These are phyloP conservation scores for Hermaeophaga mercurialis DNA, from an alignment of 2,888 invertebrate genomes.

Conservation along the genomic window DNA sequence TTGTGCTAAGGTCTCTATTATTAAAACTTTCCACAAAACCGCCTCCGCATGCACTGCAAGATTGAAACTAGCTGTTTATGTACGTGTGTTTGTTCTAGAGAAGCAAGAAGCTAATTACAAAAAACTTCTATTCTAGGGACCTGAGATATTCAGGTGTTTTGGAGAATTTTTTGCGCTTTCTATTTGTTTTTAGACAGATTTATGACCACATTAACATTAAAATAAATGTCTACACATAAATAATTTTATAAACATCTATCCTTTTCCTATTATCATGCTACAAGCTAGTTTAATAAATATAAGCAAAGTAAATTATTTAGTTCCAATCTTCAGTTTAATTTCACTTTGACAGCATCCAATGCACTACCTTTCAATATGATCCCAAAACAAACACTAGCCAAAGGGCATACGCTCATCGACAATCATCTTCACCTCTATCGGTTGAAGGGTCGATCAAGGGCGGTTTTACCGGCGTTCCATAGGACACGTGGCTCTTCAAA, in stretches of 20 bases:
- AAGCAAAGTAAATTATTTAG: too few species aligned
- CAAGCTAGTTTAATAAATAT: too few species aligned
- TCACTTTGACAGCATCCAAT: neutral
- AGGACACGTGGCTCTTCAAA: conserved; percentile 44
- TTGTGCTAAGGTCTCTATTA: conserved; percentile 47
- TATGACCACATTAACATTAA: too few species aligned
- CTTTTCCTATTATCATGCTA: too few species aligned
- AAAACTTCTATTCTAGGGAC: neutral
- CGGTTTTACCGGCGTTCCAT: conserved; percentile 51
- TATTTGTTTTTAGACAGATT: too few species aligned
- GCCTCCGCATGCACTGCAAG: conserved; percentile 20
- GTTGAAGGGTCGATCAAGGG: conserved; percentile 55
- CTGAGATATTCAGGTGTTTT: conserved; percentile 2
- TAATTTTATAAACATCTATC: too few species aligned
- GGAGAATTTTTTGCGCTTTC: neutral
- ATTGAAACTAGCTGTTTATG: conserved; percentile 26
- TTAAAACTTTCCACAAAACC: conserved; percentile 37
- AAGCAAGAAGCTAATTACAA: conserved; percentile 23
- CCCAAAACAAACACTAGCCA: conserved; percentile 47
- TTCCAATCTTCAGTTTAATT: too few species aligned
- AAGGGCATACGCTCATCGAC: conserved; percentile 46
- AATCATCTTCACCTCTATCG: conserved; percentile 54
- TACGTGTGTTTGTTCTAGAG: conserved; percentile 17
- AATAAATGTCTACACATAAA: too few species aligned
- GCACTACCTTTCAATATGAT: conserved; percentile 33